Base-by-base conservation (phyloP, 64 coral and sea anemone species). In the Stylophora pistillata region DNA sequence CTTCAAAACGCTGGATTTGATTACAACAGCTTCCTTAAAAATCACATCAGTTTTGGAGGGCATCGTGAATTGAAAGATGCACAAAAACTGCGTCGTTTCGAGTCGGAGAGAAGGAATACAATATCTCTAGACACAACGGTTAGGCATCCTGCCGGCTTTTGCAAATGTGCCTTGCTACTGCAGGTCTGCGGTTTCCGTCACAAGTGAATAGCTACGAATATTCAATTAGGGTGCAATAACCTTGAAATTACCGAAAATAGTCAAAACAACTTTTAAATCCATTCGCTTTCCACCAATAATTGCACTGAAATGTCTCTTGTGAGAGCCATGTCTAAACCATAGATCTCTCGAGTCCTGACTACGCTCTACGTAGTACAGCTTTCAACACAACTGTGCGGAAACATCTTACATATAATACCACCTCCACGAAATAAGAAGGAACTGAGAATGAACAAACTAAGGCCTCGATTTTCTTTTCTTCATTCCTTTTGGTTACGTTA, bases 1-100 rank as follows among this genome's bases (percentile, higher is more conserved):
- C 34, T 84, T 84, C 20, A 84, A 12, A 70, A 84, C n/a, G 80
- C 60, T 68, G 37, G 80, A 84, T 84, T 84, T 84, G 16, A 84
- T 26, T 1, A 53, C 33, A 10, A 84, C 33, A 3, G 80, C 80
- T 25, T 84, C 62, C 26, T n/a, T 84, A 14, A 84, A 84, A 5
- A 34, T 33, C 13, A 70, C 34, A 27, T 70, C 80, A n/a, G 62
- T 70, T 53, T 18, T 21, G 21, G 80, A 26, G 4, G 61, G 80
- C 80, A 84, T 84, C 30, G 25, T 70, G 1, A 65, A 16, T 53
- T 70, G 1, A 65, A 16, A 6, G n/a, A n/a, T 15, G 58, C 62
- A 13, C 1, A 26, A 15, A 4, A 31, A 0, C 11, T 5, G 15
- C 6, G 63, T 27, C 23, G 62, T 84, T 68, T 69, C 62, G 80